phyloP scores from a whole-genome alignment of 2,113 vertebrate genomes.

The Oophaga pumilio region DNA sequence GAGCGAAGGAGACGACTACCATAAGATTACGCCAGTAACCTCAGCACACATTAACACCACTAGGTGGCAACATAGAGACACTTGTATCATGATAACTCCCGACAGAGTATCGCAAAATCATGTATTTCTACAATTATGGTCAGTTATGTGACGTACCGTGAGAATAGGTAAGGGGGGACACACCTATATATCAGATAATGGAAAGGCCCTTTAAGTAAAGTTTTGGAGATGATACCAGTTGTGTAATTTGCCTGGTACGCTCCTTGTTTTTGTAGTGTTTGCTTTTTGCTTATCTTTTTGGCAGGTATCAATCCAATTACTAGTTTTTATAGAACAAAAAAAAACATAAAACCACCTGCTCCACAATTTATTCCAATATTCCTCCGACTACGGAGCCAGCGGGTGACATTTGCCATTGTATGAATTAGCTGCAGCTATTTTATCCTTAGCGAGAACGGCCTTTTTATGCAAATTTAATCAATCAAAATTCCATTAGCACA shows the following conservation, averaged over 20 bases:
- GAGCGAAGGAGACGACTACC: too few species aligned
- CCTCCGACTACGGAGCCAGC: not conserved
- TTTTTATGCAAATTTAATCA: slow-evolving; percentile 53
- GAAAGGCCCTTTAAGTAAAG: not conserved
- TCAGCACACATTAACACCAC: too few species aligned
- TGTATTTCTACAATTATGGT: too few species aligned
- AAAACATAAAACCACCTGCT: slow-evolving; percentile 21
- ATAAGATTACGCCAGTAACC: too few species aligned
- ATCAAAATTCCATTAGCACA: slow-evolving; percentile 52
- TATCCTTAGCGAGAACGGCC: slow-evolving; percentile 24
- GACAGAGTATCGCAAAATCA: too few species aligned
- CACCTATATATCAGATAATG: too few species aligned
- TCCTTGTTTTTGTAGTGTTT: not conserved
- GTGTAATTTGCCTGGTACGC: not conserved
- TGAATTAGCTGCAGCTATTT: slow-evolving; percentile 26
- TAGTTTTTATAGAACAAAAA: not conserved
- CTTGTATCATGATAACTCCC: too few species aligned
- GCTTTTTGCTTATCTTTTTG: slow-evolving; percentile 6
- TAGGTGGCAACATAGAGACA: too few species aligned
- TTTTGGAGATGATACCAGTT: not conserved
- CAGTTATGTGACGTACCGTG: too few species aligned
- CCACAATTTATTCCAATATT: slow-evolving; percentile 32
- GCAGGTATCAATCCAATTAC: slow-evolving; percentile 17
- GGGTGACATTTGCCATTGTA: slow-evolving; percentile 33
- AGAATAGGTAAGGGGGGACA: too few species aligned